A percentile compares a stretch with the other conserved stretches of the same genome.
These are phyloP conservation scores for Saccostrea echinata DNA, from an alignment of 1,140 invertebrate species.

Conservation along the genomic window DNA sequence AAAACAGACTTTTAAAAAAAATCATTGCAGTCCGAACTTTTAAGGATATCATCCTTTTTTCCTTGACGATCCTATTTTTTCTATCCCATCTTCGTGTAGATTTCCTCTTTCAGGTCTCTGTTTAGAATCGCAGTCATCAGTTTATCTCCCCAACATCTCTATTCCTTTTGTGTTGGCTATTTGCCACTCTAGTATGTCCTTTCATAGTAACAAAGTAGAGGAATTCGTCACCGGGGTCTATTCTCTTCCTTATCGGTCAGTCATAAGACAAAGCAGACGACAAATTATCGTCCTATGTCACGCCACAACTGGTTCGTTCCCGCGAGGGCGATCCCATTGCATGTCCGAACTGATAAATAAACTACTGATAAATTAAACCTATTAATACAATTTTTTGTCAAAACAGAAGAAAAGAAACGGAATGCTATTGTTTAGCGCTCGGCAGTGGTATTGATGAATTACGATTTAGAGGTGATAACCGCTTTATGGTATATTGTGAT, in stretches of 20 bases:
- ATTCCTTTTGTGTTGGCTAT: conserved; percentile 44
- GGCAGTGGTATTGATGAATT: conserved; percentile 36
- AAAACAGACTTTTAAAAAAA: not conserved
- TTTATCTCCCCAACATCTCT: conserved; percentile 40
- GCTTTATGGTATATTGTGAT: conserved; percentile 2
- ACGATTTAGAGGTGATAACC: conserved; percentile 12
- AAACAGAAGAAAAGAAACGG: conserved; percentile 55
- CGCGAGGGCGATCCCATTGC: conserved; percentile 34
- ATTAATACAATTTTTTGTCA: conserved; percentile 40
- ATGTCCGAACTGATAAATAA: conserved; percentile 52
- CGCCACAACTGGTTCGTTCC: conserved; percentile 44
- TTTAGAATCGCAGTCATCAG: not conserved
- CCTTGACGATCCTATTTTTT: not conserved
- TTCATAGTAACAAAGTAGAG: conserved; percentile 40
- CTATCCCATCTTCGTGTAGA: not conserved
- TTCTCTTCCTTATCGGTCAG: conserved; percentile 36
- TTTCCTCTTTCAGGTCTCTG: not conserved
- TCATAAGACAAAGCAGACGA: conserved; percentile 45
- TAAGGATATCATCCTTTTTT: not conserved
- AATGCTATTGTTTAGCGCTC: conserved; percentile 37
- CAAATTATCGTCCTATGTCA: conserved; percentile 52
- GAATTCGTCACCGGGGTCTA: conserved; percentile 45
- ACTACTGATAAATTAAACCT: conserved; percentile 49
- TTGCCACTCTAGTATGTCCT: conserved; percentile 48
- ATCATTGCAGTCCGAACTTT: not conserved